Evolutionary conservation across 2,888 invertebrate species (phyloP).

Genomic region (Apotomis turbidana): DNA sequence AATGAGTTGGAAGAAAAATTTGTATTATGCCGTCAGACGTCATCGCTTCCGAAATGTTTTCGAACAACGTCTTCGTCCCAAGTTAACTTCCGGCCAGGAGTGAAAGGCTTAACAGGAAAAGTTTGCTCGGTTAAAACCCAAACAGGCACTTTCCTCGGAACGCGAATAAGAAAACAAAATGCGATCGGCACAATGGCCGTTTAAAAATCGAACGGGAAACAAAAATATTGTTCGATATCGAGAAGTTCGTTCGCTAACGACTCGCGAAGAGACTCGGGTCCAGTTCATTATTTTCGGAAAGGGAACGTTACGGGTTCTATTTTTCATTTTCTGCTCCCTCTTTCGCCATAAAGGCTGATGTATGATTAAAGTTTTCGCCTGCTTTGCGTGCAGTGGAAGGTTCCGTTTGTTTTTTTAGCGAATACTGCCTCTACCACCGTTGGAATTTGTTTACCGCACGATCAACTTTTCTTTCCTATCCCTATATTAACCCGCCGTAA

Average conservation of each 20-base stretch:
- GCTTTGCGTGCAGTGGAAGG: constrained; percentile 46
- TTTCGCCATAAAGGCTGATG: constrained; percentile 63
- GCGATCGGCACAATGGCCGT: constrained; percentile 66
- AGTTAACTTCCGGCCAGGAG: constrained; percentile 26
- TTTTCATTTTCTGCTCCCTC: constrained; percentile 60
- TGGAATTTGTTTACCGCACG: constrained; percentile 29
- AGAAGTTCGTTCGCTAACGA: constrained; percentile 69
- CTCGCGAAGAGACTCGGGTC: constrained; percentile 67
- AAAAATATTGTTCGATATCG: constrained; percentile 60
- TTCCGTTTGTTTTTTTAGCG: constrained; percentile 37
- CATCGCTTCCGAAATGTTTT: constrained; percentile 29
- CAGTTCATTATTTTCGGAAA: constrained; percentile 78
- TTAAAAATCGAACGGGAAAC: constrained; percentile 57
- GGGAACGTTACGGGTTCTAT: constrained; percentile 60
- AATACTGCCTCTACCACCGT: neutral
- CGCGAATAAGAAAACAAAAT: constrained; percentile 52
- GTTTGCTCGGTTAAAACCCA: constrained; percentile 26
- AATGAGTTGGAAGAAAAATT: constrained; percentile 35
- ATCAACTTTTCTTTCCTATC: constrained; percentile 5
- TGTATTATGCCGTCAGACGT: constrained; percentile 27
- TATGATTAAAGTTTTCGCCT: constrained; percentile 67
- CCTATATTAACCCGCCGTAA: constrained; percentile 15
- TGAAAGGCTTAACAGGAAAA: constrained; percentile 37
- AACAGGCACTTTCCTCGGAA: constrained; percentile 32
- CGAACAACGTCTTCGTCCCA: constrained; percentile 12